Percentiles rank a stretch among this genome's conserved stretches.
These are phyloP conservation scores for Cladorhizidae sp. DNA, from an alignment of 37 sponge, comb jelly and placozoan genomes.

Conservation along the genomic window DNA sequence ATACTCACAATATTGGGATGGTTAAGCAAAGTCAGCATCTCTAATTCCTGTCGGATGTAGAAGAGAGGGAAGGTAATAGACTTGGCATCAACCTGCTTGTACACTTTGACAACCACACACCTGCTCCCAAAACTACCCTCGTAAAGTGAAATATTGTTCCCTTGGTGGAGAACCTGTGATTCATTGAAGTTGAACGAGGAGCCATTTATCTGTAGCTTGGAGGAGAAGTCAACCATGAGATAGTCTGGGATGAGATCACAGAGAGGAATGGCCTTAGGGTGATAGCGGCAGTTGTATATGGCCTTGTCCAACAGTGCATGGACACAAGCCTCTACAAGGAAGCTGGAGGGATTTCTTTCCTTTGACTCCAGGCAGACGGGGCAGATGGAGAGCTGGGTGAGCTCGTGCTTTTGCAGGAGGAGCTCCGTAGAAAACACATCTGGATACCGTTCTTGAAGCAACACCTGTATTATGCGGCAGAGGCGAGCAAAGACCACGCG, in stretches of 20 bases:
- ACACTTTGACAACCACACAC: conserved; percentile 35
- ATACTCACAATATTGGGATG: conserved; percentile 71
- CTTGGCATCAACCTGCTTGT: conserved; percentile 17
- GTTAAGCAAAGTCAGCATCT: conserved; percentile 42
- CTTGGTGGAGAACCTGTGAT: conserved; percentile 30
- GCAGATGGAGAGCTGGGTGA: conserved; percentile 64
- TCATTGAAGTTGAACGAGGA: conserved; percentile 25
- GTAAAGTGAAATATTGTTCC: conserved; percentile 9
- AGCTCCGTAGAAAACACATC: conserved; percentile 53
- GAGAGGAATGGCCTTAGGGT: conserved; percentile 50
- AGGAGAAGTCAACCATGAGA: conserved; percentile 61
- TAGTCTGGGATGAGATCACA: conserved; percentile 69
- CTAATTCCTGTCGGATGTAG: conserved; percentile 59
- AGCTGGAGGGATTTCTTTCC: conserved; percentile 29
- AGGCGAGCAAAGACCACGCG: conserved; percentile 59
- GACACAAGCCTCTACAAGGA: conserved; percentile 67
- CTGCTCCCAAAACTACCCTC: conserved; percentile 22
- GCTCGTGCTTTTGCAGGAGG: conserved; percentile 44
- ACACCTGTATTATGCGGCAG: conserved; percentile 52
- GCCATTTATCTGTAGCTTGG: conserved; percentile 9
- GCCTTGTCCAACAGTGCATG: conserved; percentile 28
- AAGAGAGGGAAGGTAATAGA: conserved; percentile 58
- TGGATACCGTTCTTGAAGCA: conserved; percentile 75
- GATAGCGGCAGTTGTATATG: conserved; percentile 46
- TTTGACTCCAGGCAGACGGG: conserved; percentile 49